A percentile compares a stretch with the other conserved stretches of the same genome.
phyloP scores from a whole-genome alignment of 1,140 invertebrate species.

The Vanessa atalanta region DNA sequence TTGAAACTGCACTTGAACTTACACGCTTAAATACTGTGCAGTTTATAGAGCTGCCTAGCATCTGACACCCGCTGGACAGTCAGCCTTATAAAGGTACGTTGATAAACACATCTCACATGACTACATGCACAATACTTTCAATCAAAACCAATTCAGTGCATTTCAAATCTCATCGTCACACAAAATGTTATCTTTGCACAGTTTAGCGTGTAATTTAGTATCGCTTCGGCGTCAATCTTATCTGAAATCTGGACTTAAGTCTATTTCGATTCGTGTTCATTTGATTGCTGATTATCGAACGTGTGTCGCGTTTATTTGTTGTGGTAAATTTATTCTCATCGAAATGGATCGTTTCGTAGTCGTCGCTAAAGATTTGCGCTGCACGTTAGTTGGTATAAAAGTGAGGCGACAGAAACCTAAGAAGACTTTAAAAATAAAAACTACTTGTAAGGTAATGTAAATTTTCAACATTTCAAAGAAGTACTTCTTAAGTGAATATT shows the following conservation, averaged over 20 bases:
- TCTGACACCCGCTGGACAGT: not conserved
- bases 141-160: slow-evolving; percentile 35
- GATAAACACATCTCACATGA: slow-evolving; percentile 21
- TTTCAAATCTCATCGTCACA: slow-evolving; percentile 10
- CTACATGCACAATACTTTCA: slow-evolving; percentile 13
- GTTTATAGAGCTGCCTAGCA: not conserved
- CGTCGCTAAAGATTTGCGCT: slow-evolving; percentile 31
- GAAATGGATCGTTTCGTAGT: slow-evolving; percentile 38
- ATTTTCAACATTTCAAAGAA: too few relatives aligned
- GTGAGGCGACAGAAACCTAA: slow-evolving; percentile 33
- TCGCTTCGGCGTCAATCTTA: slow-evolving; percentile 28
- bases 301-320: slow-evolving; percentile 2
- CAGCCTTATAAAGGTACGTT: not conserved
- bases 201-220: slow-evolving; percentile 15
- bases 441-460: slow-evolving; percentile 20
- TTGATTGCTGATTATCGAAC: not conserved
- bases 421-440: slow-evolving; percentile 34
- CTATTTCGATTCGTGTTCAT: slow-evolving; percentile 7
- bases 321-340: slow-evolving; percentile 3
- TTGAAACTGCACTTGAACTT: too few relatives aligned
- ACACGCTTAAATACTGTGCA: too few relatives aligned
- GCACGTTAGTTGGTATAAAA: slow-evolving; percentile 52
- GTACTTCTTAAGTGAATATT: too few relatives aligned
- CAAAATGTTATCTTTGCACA: not conserved
- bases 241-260: slow-evolving; percentile 28